Percentiles rank a stretch among this genome's conserved stretches.
These are phyloP conservation scores for Folsomia manolachei DNA, from an alignment of 2,888 invertebrate genomes.

Conservation along the genomic window DNA sequence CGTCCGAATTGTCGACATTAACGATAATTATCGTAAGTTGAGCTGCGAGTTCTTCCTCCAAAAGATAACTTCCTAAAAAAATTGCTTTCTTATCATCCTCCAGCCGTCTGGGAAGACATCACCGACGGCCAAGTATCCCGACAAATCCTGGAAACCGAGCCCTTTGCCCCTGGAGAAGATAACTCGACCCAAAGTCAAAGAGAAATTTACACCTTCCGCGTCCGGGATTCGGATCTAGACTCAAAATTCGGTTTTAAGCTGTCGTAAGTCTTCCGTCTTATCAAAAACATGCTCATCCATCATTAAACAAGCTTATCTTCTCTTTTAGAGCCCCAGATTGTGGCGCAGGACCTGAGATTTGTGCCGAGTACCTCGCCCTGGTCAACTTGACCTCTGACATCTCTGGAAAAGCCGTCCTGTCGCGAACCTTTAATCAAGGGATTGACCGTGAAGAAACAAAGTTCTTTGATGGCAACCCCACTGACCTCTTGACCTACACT, in stretches of 20 bases:
- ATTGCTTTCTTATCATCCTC: no score
- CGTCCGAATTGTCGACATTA: constrained; percentile 51
- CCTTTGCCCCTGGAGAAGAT: constrained; percentile 15
- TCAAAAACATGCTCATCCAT: neutral
- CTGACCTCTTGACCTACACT: constrained; percentile 13
- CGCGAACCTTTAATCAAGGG: neutral
- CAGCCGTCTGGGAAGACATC: constrained; percentile 20
- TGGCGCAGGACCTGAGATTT: no score
- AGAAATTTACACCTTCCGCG: constrained; percentile 55
- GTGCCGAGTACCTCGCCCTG: constrained; percentile 1
- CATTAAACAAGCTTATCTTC: neutral
- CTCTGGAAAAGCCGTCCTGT: constrained; percentile 18
- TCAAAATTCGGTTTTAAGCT: constrained; percentile 62
- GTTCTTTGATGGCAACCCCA: constrained; percentile 8
- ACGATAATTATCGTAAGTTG: constrained; percentile 51
- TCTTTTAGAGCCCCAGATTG: neutral
- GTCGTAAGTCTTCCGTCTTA: constrained; percentile 56
- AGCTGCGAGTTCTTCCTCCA: neutral
- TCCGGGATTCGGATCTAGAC: constrained; percentile 62
- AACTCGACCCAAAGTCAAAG: constrained; percentile 13
- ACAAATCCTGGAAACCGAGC: constrained; percentile 11
- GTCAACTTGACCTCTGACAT: constrained; percentile 16
- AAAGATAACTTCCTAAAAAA: neutral
- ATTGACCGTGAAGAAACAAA: constrained; percentile 27
- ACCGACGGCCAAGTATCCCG: neutral